Evolutionary conservation across 2,797 vertebrate species (phyloP).

Genomic region (Streptopelia turtur): DNA sequence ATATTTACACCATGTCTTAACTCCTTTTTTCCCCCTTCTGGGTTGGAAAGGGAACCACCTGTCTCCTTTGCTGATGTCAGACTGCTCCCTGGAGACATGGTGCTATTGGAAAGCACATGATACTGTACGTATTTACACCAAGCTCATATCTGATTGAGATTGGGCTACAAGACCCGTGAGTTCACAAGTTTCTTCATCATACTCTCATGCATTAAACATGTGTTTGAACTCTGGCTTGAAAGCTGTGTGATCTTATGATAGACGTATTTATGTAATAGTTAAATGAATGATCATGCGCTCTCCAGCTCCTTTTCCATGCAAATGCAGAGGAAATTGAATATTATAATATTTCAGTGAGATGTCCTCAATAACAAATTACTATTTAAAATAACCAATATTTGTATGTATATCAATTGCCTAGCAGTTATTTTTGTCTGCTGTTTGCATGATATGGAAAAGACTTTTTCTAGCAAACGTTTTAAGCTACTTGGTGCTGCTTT

Average conservation of each 20-base stretch:
- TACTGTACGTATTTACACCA: conserved; percentile 78
- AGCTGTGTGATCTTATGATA: conserved; percentile 49
- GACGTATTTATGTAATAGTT: conserved; percentile 65
- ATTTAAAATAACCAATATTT: conserved; percentile 75
- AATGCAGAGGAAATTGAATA: conserved; percentile 71
- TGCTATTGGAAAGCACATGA: conserved; percentile 75
- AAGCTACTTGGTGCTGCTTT: conserved; percentile 69
- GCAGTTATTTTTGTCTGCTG: conserved; percentile 75
- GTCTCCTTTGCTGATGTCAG: conserved; percentile 77
- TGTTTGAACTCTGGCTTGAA: conserved; percentile 61
- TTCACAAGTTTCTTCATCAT: conserved; percentile 72
- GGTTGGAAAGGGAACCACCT: conserved; percentile 78
- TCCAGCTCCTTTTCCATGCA: conserved; percentile 65
- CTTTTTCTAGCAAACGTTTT: conserved; percentile 66
- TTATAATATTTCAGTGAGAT: conserved; percentile 71
- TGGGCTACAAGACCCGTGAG: conserved; percentile 66
- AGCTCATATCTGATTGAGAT: conserved; percentile 72
- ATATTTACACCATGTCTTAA: conserved; percentile 72
- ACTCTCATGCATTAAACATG: conserved; percentile 75
- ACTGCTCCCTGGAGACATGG: conserved; percentile 74
- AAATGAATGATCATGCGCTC: conserved; percentile 60
- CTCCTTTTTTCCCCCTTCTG: conserved; percentile 10
- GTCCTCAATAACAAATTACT: conserved; percentile 72
- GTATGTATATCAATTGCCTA: conserved; percentile 73
- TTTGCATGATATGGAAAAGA: conserved; percentile 74